These are phyloP conservation scores for Hypsopygia costalis DNA, from an alignment of 2,888 invertebrate genomes.

Conservation along the genomic window DNA sequence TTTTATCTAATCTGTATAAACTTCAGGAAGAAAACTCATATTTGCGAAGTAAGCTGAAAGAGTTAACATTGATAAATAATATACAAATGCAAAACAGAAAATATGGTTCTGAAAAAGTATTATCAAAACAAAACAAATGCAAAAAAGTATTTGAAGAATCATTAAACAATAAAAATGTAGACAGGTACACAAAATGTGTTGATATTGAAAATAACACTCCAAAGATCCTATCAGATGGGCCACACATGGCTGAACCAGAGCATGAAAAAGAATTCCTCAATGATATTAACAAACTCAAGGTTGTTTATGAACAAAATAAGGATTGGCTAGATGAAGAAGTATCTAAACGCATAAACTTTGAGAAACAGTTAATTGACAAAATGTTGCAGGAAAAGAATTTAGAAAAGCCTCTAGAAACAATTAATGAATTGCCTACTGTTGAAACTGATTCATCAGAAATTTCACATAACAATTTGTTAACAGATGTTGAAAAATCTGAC, in stretches of 20 bases:
- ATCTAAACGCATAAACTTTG: constrained; percentile 42
- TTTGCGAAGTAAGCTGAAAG: constrained; percentile 61
- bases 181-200: constrained; percentile 56
- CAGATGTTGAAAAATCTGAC: constrained; percentile 13
- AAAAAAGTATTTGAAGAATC: constrained; percentile 68
- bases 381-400: constrained; percentile 23
- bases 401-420: constrained; percentile 20
- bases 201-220: constrained; percentile 38
- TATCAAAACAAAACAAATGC: constrained; percentile 52
- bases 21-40: constrained; percentile 73
- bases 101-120: constrained; percentile 31
- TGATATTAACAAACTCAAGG: constrained; percentile 54
- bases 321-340: constrained; percentile 64
- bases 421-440: constrained; percentile 16
- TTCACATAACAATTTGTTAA: constrained; percentile 12
- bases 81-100: constrained; percentile 43
- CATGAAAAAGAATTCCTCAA: constrained; percentile 54
- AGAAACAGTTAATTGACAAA: constrained; percentile 29
- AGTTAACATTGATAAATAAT: constrained; percentile 46
- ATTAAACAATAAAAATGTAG: constrained; percentile 46
- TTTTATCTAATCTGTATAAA: constrained; percentile 70
- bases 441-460: constrained; percentile 19
- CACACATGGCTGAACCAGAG: constrained; percentile 32
- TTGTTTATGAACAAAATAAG: constrained; percentile 62
- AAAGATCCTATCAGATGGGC: constrained; percentile 23